Conservation (phyloP, 2,797 vertebrate genomes). For the Eupleurogrammus muticus region DNA sequence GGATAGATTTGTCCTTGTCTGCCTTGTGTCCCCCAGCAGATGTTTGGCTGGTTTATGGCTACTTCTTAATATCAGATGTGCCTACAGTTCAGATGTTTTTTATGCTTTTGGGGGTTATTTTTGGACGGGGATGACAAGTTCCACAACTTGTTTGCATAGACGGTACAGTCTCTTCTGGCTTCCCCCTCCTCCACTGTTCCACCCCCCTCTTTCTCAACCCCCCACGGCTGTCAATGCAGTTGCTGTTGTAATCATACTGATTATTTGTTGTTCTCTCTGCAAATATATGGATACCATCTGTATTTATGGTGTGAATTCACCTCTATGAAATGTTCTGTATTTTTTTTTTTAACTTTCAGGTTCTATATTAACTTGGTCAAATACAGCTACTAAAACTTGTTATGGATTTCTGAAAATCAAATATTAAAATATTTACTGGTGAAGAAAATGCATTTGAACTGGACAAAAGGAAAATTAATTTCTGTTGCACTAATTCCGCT, state of each 20-base stretch:
- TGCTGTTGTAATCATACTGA: constrained; percentile 39
- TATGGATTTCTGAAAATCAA: too few species aligned
- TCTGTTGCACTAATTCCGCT: neutral
- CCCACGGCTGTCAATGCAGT: constrained; percentile 27
- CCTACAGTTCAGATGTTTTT: constrained; percentile 55
- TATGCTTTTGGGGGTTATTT: constrained; percentile 61
- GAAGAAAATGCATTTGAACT: too few species aligned
- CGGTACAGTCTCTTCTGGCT: constrained; percentile 29
- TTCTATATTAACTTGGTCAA: too few species aligned
- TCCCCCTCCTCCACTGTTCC: constrained; percentile 6
- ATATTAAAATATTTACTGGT: too few species aligned
- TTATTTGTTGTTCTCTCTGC: constrained; percentile 44
- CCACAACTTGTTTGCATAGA: constrained; percentile 53
- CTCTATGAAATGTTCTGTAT: too few species aligned
- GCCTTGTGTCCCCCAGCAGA: neutral
- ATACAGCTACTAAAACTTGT: too few species aligned
- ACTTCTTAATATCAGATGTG: constrained; percentile 17
- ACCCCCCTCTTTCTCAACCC: constrained; percentile 5
- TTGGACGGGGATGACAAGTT: constrained; percentile 54
- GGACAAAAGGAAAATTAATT: too few species aligned
- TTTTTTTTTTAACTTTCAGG: neutral
- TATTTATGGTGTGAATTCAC: neutral
- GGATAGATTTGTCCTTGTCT: neutral
- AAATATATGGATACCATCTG: neutral
- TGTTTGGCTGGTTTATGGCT: neutral